Evolutionary conservation across 1,140 invertebrate species (phyloP).

Genomic region (Teleogryllus occipitalis): DNA sequence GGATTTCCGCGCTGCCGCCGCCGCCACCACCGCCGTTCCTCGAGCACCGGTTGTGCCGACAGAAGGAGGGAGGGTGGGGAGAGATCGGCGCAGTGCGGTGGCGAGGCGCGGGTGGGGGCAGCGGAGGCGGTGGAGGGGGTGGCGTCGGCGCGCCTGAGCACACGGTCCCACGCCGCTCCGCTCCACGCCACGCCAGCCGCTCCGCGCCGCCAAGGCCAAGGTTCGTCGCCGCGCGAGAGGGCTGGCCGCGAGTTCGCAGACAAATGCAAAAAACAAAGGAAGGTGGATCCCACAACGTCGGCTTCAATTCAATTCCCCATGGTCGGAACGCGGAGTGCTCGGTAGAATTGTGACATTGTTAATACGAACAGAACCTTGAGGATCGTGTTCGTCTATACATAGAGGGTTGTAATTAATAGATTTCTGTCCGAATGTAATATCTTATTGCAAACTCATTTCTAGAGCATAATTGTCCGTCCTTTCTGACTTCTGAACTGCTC

Average conservation of each 20-base stretch:
- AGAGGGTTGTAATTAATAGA: too few species aligned
- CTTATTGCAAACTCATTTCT: too few species aligned
- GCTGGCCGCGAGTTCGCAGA: neutral
- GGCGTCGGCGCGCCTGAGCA: neutral
- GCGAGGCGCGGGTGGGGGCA: neutral
- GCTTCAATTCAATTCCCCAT: too few species aligned
- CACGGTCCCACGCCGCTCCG: neutral
- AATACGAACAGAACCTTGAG: too few species aligned
- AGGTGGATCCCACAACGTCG: neutral
- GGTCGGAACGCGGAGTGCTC: too few species aligned
- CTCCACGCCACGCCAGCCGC: neutral
- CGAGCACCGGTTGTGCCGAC: neutral
- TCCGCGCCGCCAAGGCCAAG: neutral
- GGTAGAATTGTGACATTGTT: too few species aligned
- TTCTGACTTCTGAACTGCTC: too few species aligned
- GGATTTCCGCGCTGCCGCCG: neutral
- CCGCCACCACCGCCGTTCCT: too few species aligned
- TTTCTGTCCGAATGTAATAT: too few species aligned
- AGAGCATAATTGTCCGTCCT: too few species aligned
- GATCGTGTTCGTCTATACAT: too few species aligned
- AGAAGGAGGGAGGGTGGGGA: neutral
- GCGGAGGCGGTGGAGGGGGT: too few species aligned
- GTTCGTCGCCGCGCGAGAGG: neutral
- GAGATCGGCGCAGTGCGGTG: neutral
- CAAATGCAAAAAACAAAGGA: neutral